These are phyloP conservation scores for Meloidogyne exigua DNA, from an alignment of 1,140 invertebrate genomes.

Conservation along the genomic window DNA sequence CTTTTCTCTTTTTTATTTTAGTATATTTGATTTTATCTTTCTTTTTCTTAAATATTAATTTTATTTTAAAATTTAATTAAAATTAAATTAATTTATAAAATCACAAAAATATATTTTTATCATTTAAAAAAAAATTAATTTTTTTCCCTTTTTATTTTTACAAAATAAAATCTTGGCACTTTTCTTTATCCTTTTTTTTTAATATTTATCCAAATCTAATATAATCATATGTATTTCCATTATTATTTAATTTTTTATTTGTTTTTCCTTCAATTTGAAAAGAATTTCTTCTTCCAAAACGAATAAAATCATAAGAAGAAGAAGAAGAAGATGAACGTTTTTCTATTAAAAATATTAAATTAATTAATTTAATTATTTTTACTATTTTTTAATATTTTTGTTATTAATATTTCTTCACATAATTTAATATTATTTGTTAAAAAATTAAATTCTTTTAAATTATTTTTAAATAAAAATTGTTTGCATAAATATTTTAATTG, in stretches of 20 bases:
- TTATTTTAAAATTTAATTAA: no score
- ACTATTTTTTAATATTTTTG: not conserved
- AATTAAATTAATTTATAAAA: no score
- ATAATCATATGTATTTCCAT: constrained; percentile 5
- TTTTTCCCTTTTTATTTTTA: no score
- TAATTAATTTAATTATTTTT: not conserved
- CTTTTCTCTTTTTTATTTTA: no score
- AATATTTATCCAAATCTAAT: not conserved
- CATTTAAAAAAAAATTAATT: no score
- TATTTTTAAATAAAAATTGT: not conserved
- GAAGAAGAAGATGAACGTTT: not conserved
- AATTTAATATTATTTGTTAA: constrained; percentile 1
- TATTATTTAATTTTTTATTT: constrained; percentile 1
- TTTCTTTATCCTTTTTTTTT: not conserved
- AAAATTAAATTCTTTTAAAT: not conserved
- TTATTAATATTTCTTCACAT: not conserved
- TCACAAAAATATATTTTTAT: no score
- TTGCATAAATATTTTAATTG: not conserved
- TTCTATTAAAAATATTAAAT: not conserved
- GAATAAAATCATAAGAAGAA: not conserved
- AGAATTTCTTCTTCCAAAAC: not conserved
- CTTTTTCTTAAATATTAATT: no score
- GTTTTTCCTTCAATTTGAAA: not conserved
- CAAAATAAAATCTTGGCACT: no score
- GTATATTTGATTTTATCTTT: no score